Base-by-base conservation (phyloP, 1,140 invertebrate genomes). In the Telenomus remus region DNA sequence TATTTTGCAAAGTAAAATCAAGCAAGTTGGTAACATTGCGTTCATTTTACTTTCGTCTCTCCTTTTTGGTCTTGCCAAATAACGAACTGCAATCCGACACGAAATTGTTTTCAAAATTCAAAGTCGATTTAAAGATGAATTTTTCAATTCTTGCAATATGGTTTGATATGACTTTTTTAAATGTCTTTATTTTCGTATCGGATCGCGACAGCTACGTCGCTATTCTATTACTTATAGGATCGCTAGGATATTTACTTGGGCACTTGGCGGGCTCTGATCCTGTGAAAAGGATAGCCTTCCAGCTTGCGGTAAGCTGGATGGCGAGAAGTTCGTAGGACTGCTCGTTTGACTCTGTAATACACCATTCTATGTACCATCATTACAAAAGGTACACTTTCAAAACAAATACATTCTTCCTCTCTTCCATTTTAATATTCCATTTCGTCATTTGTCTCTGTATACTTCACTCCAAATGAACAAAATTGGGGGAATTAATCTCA, bases 251-350 rank as follows among this genome's bases (percentile, higher is more conserved):
- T 87, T 87, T 87, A 88, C 86, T 87, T 87, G 86, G 85, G 80
- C 82, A 80, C 75, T 85, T 86, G 84, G 82, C 80, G 88, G 88
- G 80, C 84, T 88, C 80, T 82, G 82, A 82, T 89, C 87, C 88
- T 89, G 84, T 86, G 88, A 84, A 86, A 89, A 80, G 88, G 87
- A 85, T 86, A 89, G 80, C 87, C 86, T 83, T 84, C 85, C 86
- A 90, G 89, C 84, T 89, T 87, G 85, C 82, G 86, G 78, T 84
- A 87, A 86, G 84, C 89, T 91, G 78, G 92, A 93, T 47, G 94
- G 94, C 77, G 93, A 95, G 82, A 94, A 89, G 76, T 92, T 92
- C 79, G 92, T 89, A 78, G 92, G 91, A 87, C 91, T 93, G 82
- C 90, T 90, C 85, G 90, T 91, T 87, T 92, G 91, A 89, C 92